These are phyloP conservation scores for Acrobasis consociella DNA, from an alignment of 2,888 invertebrate species.

Conservation along the genomic window DNA sequence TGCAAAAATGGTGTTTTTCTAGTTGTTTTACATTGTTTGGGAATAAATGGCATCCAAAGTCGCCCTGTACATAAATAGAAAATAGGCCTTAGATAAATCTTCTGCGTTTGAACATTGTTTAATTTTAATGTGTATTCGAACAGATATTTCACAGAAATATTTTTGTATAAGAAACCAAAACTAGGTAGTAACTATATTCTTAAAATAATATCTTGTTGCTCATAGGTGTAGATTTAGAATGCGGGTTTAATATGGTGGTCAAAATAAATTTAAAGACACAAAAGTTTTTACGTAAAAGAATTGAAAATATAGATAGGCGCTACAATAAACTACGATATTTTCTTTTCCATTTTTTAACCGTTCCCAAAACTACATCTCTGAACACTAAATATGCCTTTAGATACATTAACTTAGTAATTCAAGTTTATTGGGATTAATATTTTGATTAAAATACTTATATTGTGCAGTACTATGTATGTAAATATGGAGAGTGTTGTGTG, in stretches of 20 bases:
- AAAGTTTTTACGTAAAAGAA: not conserved
- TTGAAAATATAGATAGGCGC: not conserved
- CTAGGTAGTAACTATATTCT: constrained; percentile 38
- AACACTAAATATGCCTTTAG: constrained; percentile 1
- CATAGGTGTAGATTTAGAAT: constrained; percentile 1
- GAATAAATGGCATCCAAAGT: constrained; percentile 47
- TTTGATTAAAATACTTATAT: constrained; percentile 25
- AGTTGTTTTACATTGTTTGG: constrained; percentile 17
- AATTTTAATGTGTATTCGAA: constrained; percentile 40
- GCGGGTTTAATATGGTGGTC: not conserved
- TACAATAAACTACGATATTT: not conserved
- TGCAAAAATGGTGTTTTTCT: constrained; percentile 34
- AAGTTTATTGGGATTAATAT: constrained; percentile 32
- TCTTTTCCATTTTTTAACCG: not conserved
- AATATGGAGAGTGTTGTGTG: constrained; percentile 67
- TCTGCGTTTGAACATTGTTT: constrained; percentile 7
- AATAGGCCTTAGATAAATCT: constrained; percentile 34
- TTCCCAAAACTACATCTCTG: not conserved
- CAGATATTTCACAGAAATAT: constrained; percentile 38
- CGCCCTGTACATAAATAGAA: constrained; percentile 55
- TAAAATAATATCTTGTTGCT: not conserved
- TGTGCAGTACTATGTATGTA: constrained; percentile 43
- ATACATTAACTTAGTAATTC: constrained; percentile 13
- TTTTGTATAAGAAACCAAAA: constrained; percentile 68
- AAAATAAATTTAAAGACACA: too few species aligned